Base-by-base conservation (phyloP, 2,888 invertebrate genomes). In the Enoplolaimus lenunculus region DNA sequence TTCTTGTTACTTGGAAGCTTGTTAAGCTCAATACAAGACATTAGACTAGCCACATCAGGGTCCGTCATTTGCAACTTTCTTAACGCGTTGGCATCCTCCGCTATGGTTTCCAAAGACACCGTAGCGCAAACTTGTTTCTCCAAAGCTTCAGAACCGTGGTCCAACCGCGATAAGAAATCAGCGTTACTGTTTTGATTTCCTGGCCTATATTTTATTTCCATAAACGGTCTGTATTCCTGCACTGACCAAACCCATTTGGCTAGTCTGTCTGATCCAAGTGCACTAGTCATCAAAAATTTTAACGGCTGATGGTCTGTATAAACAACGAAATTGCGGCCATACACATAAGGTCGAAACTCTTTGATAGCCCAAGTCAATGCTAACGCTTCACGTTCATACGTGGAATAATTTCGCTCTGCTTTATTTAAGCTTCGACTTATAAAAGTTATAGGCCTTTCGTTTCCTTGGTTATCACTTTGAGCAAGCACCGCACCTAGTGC, bases 221-320 rank as follows among this genome's bases (percentile, higher is more conserved):
- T 45, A 45, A 13, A 21, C 45, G 45, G 45, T 45, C 21, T 7
- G 30, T 29, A 67, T 67, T 67, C 67, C 33, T 67, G 67, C 26
- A 67, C 7, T 30, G 21, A 7, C 30, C 28, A n/a, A 31, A 2
- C 33, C 67, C 67, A 67, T 30, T 34, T 26, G 3, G 67, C 33
- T 31, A 67, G 3, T 2, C 33, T 2, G 7, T n/a, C 28, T 7
- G 67, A 67, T 7, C 31, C n/a, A n/a, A n/a, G n/a, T 26, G 67
- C 7, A 7, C 3, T 30, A 29, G 33, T n/a, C 7, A 30, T 7
- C 7, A 67, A n/a, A 67, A 3, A 2, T 16, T 29, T 30, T 3
- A 16, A 7, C 7, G 67, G 64, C 64, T 28, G 7, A 31, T 16
- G 67, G 33, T 67, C 67, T 30, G 67, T 7, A n/a, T 7, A 67